Base-by-base conservation (phyloP, 1,140 invertebrate genomes). In the Oryzaephilus surinamensis region DNA sequence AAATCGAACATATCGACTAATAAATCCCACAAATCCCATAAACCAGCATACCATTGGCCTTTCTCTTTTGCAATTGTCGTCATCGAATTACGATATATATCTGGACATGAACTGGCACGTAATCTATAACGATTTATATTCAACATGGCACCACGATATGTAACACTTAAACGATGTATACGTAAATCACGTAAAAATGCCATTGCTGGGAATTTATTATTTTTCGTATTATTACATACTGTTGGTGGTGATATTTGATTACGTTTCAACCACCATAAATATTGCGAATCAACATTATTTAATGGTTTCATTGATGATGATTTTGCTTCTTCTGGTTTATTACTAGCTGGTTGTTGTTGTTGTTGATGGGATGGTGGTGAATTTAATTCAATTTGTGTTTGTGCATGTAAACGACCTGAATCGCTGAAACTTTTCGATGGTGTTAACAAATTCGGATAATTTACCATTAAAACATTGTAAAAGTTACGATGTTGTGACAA, bases 51-150 rank as follows among this genome's bases (percentile, higher is more conserved):
- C 75, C 77, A 84, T 51, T 77, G 72, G 50, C 67, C 58, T 59
- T 82, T 81, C 48, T 81, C 79, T 53, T 84, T 80, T 6, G 79
- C 76, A 45, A 86, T 84, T n/a, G 84, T 88, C 1, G 81, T 82
- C 72, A 88, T 86, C 1, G 84, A 86, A 61, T 89, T 89, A 34
- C 81, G 69, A 52, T 84, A 89, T 52, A 91, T 90, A 61, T 90
- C 84, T 1, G 87, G 86, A 51, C 85, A 89, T 11, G 84, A 89
- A 2, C 83, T 87, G 0, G 85, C 85, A 37, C 84, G 67, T 6
- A 89, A 64, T 11, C 82, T 66, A 60, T 88, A 88, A 26, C 82
- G 64, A 45, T 82, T 83, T 43, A 89, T 83, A 52, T 88, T 87
- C 15, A 90, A 63, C 79, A 90, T 87, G 1, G 86, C 86, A 4